A percentile compares a stretch with the other conserved stretches of the same genome.
Evolutionary conservation across 2,888 invertebrate species (phyloP).

Genomic region (Chorisops tibialis): DNA sequence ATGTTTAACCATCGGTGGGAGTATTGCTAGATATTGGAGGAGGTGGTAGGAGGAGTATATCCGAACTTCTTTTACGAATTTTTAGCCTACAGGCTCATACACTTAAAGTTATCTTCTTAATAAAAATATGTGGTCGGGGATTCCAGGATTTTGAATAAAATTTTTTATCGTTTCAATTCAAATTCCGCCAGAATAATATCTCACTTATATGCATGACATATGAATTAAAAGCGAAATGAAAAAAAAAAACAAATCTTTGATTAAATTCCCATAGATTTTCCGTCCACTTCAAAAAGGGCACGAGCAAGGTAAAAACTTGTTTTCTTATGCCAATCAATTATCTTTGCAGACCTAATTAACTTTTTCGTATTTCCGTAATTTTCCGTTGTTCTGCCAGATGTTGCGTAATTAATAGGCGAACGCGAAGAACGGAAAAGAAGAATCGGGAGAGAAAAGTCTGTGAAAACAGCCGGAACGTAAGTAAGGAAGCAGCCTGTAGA

Average conservation of each 20-base stretch:
- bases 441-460: background rate
- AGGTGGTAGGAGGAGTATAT: no score
- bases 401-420: conserved; percentile 32
- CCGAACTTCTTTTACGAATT: no score
- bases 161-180: no score
- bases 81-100: no score
- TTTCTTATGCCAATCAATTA: conserved; percentile 27
- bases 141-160: no score
- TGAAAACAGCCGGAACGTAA: background rate
- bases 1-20: no score
- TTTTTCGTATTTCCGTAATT: conserved; percentile 25
- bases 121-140: no score
- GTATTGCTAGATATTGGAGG: no score
- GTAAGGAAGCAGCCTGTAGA: background rate
- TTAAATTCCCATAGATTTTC: no score
- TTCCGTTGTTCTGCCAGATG: conserved; percentile 28
- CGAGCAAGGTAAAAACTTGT: conserved; percentile 9
- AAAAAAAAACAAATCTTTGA: background rate
- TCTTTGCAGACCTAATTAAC: conserved; percentile 28
- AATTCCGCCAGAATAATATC: no score
- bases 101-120: no score
- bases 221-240: background rate
- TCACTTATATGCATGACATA: no score
- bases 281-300: background rate
- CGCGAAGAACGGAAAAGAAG: conserved; percentile 10